Evolutionary conservation across 1,140 invertebrate genomes (phyloP).

Genomic region (Bradynema listronoti): DNA sequence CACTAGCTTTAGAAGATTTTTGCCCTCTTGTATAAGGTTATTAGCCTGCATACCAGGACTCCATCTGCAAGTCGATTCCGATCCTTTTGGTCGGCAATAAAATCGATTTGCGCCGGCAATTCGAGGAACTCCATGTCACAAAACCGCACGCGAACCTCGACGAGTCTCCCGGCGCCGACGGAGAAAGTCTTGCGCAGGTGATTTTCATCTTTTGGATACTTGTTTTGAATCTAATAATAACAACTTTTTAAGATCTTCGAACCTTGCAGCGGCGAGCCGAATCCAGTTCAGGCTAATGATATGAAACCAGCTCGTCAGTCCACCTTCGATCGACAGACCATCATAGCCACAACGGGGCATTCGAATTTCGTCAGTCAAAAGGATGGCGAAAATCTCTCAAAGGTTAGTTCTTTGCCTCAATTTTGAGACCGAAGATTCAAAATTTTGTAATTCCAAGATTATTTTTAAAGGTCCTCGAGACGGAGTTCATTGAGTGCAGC

Average conservation of each 20-base stretch:
- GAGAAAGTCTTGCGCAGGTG: not conserved
- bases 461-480: conserved; percentile 34
- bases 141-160: conserved; percentile 8
- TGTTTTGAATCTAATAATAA: no score
- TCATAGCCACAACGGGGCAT: no score
- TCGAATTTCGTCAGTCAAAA: conserved; percentile 36
- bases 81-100: conserved; percentile 47
- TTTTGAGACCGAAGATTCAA: not conserved
- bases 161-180: not conserved
- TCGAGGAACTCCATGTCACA: no score
- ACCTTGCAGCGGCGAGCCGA: no score
- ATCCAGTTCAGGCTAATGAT: no score
- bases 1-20: no score
- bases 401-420: conserved; percentile 19
- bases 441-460: conserved; percentile 1
- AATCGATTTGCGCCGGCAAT: conserved; percentile 36
- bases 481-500: conserved; percentile 45
- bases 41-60: conserved; percentile 42
- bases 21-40: no score
- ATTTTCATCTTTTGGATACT: no score
- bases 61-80: conserved; percentile 34
- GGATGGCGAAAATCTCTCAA: conserved; percentile 41
- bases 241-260: no score
- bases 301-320: no score
- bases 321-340: no score